Evolutionary conservation across 2,888 invertebrate species (phyloP).

Genomic region (Hirudinaria manillensis): DNA sequence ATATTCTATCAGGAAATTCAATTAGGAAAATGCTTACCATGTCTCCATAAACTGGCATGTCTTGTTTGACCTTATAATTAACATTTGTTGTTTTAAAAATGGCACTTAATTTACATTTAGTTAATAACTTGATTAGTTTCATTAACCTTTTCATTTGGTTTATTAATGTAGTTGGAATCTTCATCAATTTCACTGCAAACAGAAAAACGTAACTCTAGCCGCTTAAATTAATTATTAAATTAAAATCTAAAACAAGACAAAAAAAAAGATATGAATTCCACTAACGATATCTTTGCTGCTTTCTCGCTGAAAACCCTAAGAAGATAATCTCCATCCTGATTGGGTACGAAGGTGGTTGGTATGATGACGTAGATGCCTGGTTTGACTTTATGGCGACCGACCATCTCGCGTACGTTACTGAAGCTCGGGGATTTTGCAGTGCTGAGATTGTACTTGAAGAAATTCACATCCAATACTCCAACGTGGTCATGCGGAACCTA

Average conservation of each 20-base stretch:
- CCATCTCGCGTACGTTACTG: slow-evolving; percentile 71
- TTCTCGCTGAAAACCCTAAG: slow-evolving; percentile 83
- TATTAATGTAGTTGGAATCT: slow-evolving; percentile 6
- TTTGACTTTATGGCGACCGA: slow-evolving; percentile 58
- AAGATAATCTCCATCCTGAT: slow-evolving; percentile 90
- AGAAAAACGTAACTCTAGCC: not conserved
- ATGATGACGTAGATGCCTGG: slow-evolving; percentile 89
- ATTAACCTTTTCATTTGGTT: slow-evolving; percentile 11
- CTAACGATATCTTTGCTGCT: slow-evolving; percentile 30
- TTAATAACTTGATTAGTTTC: no score
- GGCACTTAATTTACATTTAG: no score
- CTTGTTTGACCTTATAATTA: slow-evolving; percentile 24
- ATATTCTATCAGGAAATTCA: not conserved
- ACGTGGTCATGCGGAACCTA: slow-evolving; percentile 29
- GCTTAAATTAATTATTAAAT: no score
- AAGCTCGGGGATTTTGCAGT: slow-evolving; percentile 84
- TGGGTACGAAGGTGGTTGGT: slow-evolving; percentile 90
- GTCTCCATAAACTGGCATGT: slow-evolving; percentile 23
- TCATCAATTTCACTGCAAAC: slow-evolving; percentile 13
- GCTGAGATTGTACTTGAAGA: slow-evolving; percentile 90
- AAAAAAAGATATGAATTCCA: not conserved
- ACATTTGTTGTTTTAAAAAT: not conserved
- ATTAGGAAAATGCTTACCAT: slow-evolving; percentile 11
- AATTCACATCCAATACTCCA: slow-evolving; percentile 70
- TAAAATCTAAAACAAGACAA: no score